phyloP scores from a whole-genome alignment of 2,113 vertebrate species.

The Lepisosteus oculatus region DNA sequence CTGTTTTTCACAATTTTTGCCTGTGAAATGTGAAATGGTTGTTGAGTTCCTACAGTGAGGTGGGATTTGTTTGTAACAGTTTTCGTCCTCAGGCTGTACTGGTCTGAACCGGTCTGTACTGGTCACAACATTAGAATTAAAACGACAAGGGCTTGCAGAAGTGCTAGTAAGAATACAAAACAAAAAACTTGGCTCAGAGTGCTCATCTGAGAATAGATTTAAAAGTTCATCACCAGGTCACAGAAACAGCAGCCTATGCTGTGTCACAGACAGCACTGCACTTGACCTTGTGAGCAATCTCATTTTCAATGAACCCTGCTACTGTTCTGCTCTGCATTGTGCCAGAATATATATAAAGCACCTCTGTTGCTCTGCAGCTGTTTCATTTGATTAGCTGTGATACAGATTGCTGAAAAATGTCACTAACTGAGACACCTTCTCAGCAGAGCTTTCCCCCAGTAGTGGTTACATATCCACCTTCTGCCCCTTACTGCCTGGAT shows the following conservation, averaged over 20 bases:
- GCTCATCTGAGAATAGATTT: background rate
- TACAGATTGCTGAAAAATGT: background rate
- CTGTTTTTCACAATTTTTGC: no score
- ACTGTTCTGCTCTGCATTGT: background rate
- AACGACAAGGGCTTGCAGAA: no score
- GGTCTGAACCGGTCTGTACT: no score
- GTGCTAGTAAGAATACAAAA: background rate
- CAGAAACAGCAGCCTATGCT: background rate
- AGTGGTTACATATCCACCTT: background rate
- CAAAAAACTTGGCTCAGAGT: background rate
- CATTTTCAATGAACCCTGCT: background rate
- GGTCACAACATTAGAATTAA: no score
- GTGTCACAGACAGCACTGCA: background rate
- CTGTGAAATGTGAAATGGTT: no score
- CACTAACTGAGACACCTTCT: background rate
- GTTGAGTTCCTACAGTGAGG: no score
- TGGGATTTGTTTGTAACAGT: no score
- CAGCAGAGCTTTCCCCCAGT: no score
- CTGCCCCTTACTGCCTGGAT: background rate
- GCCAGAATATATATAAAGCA: background rate
- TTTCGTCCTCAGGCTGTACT: no score
- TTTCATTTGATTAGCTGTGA: background rate
- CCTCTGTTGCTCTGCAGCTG: background rate
- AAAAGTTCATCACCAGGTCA: conserved; percentile 14
- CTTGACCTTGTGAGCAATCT: background rate